Evolutionary conservation across 2,113 vertebrate species (phyloP).

Genomic region (Diphyllodes magnificus): DNA sequence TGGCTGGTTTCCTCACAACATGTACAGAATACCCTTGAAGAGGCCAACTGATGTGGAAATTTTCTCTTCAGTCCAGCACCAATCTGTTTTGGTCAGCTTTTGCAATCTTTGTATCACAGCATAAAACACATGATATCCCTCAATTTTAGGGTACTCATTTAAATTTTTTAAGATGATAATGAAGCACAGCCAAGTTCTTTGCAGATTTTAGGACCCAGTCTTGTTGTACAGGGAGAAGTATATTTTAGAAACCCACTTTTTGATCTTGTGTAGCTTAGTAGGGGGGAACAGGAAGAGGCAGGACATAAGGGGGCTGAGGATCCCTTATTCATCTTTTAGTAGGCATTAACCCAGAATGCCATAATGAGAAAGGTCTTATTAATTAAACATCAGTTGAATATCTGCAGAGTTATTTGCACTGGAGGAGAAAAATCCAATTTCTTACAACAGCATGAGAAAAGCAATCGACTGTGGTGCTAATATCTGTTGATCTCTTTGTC

Average conservation of each 20-base stretch:
- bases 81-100: background rate
- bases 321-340: background rate
- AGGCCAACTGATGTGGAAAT: background rate
- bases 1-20: background rate
- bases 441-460: background rate
- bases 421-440: background rate
- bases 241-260: background rate
- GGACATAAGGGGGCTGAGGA: background rate
- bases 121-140: background rate
- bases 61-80: background rate
- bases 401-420: background rate
- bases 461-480: background rate
- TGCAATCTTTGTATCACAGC: background rate
- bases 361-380: background rate
- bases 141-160: background rate
- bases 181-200: background rate
- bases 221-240: background rate
- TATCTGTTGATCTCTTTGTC: background rate
- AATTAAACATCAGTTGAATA: background rate
- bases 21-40: background rate
- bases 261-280: background rate
- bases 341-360: background rate
- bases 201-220: background rate
- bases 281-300: background rate
- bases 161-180: background rate